Conservation (phyloP, 37 sponge, comb jelly and placozoan genomes). For the Crambe crambe region DNA sequence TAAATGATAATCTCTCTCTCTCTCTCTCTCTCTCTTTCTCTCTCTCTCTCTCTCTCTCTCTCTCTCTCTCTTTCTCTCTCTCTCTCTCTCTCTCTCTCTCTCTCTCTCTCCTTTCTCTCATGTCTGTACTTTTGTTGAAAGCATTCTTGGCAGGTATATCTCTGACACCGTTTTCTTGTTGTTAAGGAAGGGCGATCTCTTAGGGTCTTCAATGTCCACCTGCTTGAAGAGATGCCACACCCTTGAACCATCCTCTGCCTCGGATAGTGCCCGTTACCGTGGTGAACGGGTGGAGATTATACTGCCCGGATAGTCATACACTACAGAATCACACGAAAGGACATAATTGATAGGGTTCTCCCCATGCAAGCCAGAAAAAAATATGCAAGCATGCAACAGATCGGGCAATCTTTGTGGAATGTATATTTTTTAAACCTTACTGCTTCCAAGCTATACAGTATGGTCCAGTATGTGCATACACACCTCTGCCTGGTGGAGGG, state of each 20-base stretch:
- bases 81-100: too few relatives aligned
- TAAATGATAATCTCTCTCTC: too few relatives aligned
- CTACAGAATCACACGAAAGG: slow-evolving; percentile 7
- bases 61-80: too few relatives aligned
- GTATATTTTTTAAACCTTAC: too few relatives aligned
- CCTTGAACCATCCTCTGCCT: slow-evolving; percentile 61
- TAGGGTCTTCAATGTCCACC: slow-evolving; percentile 40
- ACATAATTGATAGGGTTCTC: too few relatives aligned
- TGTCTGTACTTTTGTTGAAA: slow-evolving; percentile 98
- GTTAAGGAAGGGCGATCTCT: slow-evolving; percentile 56
- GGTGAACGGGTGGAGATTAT: slow-evolving; percentile 39
- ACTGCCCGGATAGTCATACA: slow-evolving; percentile 58
- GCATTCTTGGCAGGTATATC: slow-evolving; percentile 92
- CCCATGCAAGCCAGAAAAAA: too few relatives aligned
- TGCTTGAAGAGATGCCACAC: slow-evolving; percentile 83
- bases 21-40: too few relatives aligned
- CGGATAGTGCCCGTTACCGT: slow-evolving; percentile 41
- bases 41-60: too few relatives aligned
- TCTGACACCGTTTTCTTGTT: slow-evolving; percentile 88
- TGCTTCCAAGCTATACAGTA: not conserved
- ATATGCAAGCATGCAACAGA: too few relatives aligned
- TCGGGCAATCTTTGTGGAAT: too few relatives aligned
- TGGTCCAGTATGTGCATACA: not conserved
- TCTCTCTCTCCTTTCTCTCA: too few relatives aligned
- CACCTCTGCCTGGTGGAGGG: slow-evolving; percentile 61